Base-by-base conservation (phyloP, 2,797 vertebrate genomes). In the Galaxias olidus region DNA sequence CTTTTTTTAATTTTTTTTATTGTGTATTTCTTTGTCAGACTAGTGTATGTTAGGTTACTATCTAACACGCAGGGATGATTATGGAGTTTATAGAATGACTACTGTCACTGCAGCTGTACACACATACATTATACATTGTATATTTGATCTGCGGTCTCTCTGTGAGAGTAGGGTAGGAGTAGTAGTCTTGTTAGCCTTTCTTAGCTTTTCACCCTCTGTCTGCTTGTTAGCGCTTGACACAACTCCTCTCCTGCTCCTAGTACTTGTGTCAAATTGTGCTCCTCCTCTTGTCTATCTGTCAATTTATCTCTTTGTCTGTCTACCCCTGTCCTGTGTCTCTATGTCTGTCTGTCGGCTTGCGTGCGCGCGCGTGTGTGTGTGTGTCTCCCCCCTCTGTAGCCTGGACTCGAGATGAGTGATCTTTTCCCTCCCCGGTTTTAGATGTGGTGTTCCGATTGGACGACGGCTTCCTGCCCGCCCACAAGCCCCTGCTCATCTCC, bases 401-500 rank as follows among this genome's bases (percentile, higher is more conserved):
- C 74, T 88, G 88, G 86, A 90, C 89, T 92, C 86, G 82, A 91
- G 91, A 90, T 93, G 91, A 93, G 89, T 89, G 87, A 88, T 93
- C 88, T 93, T 93, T 93, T 91, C 89, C 90, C 87, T 50, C 59
- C 80, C 87, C 70, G 90, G 89, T 90, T 89, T 85, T 90, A 97
- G 95, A 97, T 64, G 94, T 97, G 84, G 93, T 94, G 86, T 96
- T 96, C 81, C 90, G 74, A 0, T 84, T 96, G 85, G 95, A 96
- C 0, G 93, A 95, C 0, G 95, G 94, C 41, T 89, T 71, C 8
- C 90, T 96, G 69, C 93, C 93, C 0, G 94, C 95, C 0, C 95
- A 97, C 82, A 97, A 96, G 76, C 94, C 95, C 8, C 87, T 96
- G 86, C 93, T 96, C 71, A 94, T 96, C 49, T 94, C 95, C 0